Conservation (phyloP, 2,797 vertebrate species). For the Gadopsis bispinosus region DNA sequence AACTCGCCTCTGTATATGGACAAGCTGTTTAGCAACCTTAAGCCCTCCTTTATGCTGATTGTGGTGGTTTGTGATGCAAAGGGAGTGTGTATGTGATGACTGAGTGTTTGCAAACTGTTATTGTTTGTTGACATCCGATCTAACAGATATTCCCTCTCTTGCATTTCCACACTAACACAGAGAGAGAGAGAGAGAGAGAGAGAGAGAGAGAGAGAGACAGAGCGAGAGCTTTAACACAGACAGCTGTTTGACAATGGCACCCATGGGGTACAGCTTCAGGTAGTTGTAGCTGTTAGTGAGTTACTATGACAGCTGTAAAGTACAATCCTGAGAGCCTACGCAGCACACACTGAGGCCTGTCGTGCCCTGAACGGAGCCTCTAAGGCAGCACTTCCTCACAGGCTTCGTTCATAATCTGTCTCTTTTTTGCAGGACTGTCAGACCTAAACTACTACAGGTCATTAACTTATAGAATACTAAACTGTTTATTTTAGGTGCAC, state of each 20-base stretch:
- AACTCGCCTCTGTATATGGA: not conserved
- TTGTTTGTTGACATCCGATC: slow-evolving; percentile 50
- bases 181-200: slow-evolving; percentile 19
- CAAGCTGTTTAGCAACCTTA: not conserved
- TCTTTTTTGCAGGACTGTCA: not conserved
- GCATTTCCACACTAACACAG: slow-evolving; percentile 22
- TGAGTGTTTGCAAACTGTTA: slow-evolving; percentile 22
- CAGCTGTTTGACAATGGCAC: slow-evolving; percentile 63
- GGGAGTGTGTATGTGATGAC: not conserved
- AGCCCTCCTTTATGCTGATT: slow-evolving; percentile 10
- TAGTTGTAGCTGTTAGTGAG: slow-evolving; percentile 59
- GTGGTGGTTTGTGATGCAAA: slow-evolving; percentile 21
- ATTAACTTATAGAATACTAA: not conserved
- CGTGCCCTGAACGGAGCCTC: slow-evolving; percentile 13
- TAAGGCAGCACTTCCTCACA: slow-evolving; percentile 8
- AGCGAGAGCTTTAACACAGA: slow-evolving; percentile 30
- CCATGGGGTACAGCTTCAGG: slow-evolving; percentile 53
- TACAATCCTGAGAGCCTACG: slow-evolving; percentile 22
- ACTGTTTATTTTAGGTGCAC: not conserved
- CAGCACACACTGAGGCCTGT: not conserved
- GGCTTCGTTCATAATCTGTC: not conserved
- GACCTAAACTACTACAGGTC: not conserved
- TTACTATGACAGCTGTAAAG: slow-evolving; percentile 56
- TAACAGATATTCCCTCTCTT: slow-evolving; percentile 30
- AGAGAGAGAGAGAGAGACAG: not conserved